Percentiles rank a stretch among this genome's conserved stretches.
phyloP scores from a whole-genome alignment of 2,113 vertebrate species.

The Oceanodroma tethys region DNA sequence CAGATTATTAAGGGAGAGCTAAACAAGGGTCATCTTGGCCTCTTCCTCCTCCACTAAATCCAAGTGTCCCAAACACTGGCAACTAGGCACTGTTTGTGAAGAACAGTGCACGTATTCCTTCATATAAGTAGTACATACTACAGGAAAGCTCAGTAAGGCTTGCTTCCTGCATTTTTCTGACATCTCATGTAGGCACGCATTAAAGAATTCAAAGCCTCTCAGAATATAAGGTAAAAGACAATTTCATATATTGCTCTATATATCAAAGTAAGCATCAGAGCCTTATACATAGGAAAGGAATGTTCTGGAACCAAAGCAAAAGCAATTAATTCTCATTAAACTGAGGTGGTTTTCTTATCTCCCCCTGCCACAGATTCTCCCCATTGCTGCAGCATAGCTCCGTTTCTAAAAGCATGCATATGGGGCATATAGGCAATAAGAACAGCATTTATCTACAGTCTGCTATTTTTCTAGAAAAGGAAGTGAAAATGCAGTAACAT shows the following conservation, averaged over 20 bases:
- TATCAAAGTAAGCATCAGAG: neutral
- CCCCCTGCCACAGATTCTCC: neutral
- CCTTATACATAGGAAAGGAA: neutral
- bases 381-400: neutral
- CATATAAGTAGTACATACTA: neutral
- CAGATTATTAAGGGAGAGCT: neutral
- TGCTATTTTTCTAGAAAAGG: neutral
- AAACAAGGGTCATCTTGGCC: neutral
- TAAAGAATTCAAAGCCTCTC: neutral
- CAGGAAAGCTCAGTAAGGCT: neutral
- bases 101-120: neutral
- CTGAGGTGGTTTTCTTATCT: neutral
- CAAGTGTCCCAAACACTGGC: neutral
- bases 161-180: neutral
- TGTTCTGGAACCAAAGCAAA: neutral
- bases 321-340: neutral
- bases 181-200: neutral
- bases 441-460: neutral
- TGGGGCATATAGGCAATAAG: neutral
- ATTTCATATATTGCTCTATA: neutral
- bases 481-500: neutral
- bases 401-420: fast-evolving
- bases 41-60: neutral
- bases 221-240: neutral
- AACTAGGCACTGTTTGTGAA: neutral